Evolutionary conservation across 1,140 invertebrate species (phyloP), one percentile per base, ranked within the genome.

Genomic region (Psilanteris sp.): DNA sequence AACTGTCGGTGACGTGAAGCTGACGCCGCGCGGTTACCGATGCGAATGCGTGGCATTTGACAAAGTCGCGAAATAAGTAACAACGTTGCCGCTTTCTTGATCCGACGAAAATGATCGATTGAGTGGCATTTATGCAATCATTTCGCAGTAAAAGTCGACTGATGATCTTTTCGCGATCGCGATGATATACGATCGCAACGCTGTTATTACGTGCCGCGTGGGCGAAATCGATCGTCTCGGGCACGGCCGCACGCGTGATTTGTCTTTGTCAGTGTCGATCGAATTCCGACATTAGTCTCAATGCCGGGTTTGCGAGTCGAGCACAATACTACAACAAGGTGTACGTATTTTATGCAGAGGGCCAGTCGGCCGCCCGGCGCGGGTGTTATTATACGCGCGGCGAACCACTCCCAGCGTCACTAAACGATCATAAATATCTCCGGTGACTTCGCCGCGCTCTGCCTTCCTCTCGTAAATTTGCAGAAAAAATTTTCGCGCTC

Each of bases 391-490:
- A 82, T 75, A 78, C 59, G 72, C 54, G 76, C 61, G 54, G 71
- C 62, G 29, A 81, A 83, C 81, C 82, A 80, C 82, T 80, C 79
- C 82, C 79, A 71, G 77, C 67, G 66, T 75, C 77, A 73, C 82
- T 82, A 81, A 82, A 81, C 80, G 79, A 68, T 64, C 82, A 77
- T 83, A 83, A 83, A 81, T 82, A 81, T 82, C 70, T 46, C 14
- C 44, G 32, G 64, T 73, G 62, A 64, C 31, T 59, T 62, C 50
- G 75, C 80, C 75, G 76, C 18, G 39, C 43, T n/a, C n/a, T n/a
- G n/a, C n/a, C n/a, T n/a, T n/a, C n/a, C n/a, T n/a, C n/a, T n/a
- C n/a, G n/a, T n/a, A n/a, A n/a, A n/a, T n/a, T n/a, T n/a, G n/a
- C n/a, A n/a, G n/a, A n/a, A n/a, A n/a, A n/a, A n/a, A n/a, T n/a